Evolutionary conservation across 35 echinoderm and acorn worm species (phyloP), one percentile per base, ranked within the genome.

Genomic region (Apostichopus californicus): DNA sequence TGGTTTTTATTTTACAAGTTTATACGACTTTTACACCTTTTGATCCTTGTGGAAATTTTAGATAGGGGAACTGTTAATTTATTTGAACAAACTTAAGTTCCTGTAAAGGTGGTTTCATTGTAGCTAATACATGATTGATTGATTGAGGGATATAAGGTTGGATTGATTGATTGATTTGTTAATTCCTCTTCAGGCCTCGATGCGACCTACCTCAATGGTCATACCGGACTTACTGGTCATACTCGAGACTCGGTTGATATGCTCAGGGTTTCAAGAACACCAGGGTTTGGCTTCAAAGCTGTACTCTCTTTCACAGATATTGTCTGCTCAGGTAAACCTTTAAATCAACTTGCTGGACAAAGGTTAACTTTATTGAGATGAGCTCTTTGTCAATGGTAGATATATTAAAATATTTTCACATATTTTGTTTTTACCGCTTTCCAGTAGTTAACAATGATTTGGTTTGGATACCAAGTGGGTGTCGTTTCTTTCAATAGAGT

Each of bases 121-220:
- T 61, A 61, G 58, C 12, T 0, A 61, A 46, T 20, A 21, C 3
- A 7, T 75, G 15, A n/a, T 18, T n/a, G 20, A 73, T 73, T 24
- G 20, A 75, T 73, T 73, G 8, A 68, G 15, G 7, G 63, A 66
- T n/a, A n/a, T n/a, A n/a, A n/a, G n/a, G n/a, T n/a, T n/a, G n/a
- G n/a, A n/a, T n/a, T n/a, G 2, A 83, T n/a, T 13, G 25, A 83
- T 5, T 3, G 11, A 58, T 57, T 10, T 9, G 4, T 59, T 85
- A 5, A 9, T 89, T 72, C 24, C 63, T 54, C 28, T 92, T 78
- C 75, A 99, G 97, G 56, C 71, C 12, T 78, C 91, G n/a, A 99
- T 99, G 97, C 87, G 97, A 54, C 95, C 93, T 55, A 92, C 96
- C 73, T 92, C 95, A 71, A 96, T 99, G 94, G 84, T 99, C 25